Evolutionary conservation across 2,113 vertebrate species (phyloP).

Genomic region (Phylloscopus whistleri): DNA sequence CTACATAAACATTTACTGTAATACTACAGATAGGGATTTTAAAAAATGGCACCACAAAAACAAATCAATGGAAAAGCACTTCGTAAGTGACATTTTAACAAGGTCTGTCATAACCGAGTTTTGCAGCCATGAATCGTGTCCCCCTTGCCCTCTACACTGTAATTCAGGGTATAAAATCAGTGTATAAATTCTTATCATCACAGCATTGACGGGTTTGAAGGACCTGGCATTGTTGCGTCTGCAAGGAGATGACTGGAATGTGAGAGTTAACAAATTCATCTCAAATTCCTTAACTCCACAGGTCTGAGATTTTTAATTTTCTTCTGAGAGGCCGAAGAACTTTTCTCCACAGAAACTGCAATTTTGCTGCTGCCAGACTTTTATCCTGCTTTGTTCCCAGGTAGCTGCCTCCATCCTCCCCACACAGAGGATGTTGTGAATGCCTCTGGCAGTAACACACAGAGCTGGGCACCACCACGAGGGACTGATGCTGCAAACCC

Average conservation of each 20-base stretch:
- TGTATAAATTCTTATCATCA: not conserved
- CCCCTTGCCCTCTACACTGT: rapidly evolving
- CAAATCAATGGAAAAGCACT: not conserved
- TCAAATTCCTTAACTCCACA: not conserved
- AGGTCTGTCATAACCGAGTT: not conserved
- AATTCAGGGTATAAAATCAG: not conserved
- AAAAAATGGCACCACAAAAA: not conserved
- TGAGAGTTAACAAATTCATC: not conserved
- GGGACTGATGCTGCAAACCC: not conserved
- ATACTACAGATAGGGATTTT: not conserved
- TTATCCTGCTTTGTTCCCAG: no score
- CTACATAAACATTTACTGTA: not conserved
- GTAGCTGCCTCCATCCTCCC: not conserved
- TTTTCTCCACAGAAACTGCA: not conserved
- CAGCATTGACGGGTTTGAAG: not conserved
- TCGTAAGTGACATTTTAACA: not conserved
- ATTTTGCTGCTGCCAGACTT: not conserved
- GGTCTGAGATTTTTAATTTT: not conserved
- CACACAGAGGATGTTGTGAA: rapidly evolving
- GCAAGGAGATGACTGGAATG: rapidly evolving
- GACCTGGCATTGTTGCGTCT: not conserved
- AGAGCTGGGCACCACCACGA: rapidly evolving
- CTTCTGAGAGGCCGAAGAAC: not conserved
- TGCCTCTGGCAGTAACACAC: not conserved
- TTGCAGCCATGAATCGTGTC: not conserved